These are phyloP conservation scores for Bujurquina vittata DNA, from an alignment of 2,113 vertebrate species.

Conservation along the genomic window DNA sequence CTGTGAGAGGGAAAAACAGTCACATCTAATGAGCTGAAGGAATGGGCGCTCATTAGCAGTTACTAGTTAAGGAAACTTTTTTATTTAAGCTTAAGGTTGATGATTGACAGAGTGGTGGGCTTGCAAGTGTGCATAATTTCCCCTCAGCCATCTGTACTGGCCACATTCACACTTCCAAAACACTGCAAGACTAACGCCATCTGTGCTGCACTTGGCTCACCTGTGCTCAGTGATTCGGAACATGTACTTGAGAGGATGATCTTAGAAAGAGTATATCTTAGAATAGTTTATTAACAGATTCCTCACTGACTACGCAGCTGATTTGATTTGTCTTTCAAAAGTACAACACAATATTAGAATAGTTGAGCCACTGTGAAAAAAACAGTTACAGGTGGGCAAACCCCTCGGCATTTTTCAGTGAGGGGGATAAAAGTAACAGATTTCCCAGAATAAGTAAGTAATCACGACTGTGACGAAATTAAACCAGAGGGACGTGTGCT, in stretches of 20 bases:
- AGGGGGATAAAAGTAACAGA: neutral
- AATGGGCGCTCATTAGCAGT: neutral
- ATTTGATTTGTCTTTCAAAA: neutral
- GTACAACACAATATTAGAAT: no score
- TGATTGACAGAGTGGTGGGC: slow-evolving; percentile 55
- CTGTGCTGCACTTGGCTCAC: slow-evolving; percentile 55
- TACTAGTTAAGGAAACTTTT: slow-evolving; percentile 7
- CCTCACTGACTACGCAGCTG: accelerated
- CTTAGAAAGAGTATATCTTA: neutral
- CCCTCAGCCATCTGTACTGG: slow-evolving; percentile 50
- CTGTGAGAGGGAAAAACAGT: slow-evolving; percentile 43
- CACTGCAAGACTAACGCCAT: slow-evolving; percentile 25
- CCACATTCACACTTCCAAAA: slow-evolving; percentile 47
- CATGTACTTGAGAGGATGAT: neutral
- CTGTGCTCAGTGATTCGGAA: slow-evolving; percentile 29
- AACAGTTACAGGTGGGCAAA: neutral
- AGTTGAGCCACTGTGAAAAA: neutral
- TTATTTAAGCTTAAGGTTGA: neutral
- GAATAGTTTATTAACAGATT: neutral
- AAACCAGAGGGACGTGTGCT: neutral
- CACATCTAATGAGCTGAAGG: slow-evolving; percentile 3
- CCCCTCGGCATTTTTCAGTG: neutral
- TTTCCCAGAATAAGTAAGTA: neutral
- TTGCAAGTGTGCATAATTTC: slow-evolving; percentile 23
- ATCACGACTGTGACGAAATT: neutral